Conservation (phyloP, 2,888 invertebrate genomes). For the Platerodrilus igneus region DNA sequence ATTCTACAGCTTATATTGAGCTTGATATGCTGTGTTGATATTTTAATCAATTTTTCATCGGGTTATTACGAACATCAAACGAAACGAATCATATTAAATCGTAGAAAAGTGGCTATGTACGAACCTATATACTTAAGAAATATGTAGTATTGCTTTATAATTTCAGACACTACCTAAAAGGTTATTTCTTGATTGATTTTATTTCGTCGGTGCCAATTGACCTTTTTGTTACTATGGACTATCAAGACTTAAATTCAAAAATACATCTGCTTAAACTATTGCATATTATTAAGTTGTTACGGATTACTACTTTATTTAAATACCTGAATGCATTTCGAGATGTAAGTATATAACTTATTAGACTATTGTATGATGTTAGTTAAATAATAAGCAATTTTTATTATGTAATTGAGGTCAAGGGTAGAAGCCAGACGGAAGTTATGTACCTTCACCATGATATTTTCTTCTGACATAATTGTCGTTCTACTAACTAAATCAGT, state of each 20-base stretch:
- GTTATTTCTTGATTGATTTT: slow-evolving; percentile 38
- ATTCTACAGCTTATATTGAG: slow-evolving; percentile 24
- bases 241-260: slow-evolving; percentile 3
- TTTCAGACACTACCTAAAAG: slow-evolving; percentile 39
- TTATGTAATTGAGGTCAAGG: no score
- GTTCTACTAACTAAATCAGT: no score
- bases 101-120: slow-evolving; percentile 37
- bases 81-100: slow-evolving; percentile 40
- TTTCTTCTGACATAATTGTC: no score
- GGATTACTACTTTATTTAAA: slow-evolving; percentile 37
- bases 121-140: slow-evolving; percentile 13
- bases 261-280: slow-evolving; percentile 34
- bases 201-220: slow-evolving; percentile 38
- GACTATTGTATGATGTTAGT: neutral
- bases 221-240: slow-evolving; percentile 26
- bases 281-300: slow-evolving; percentile 38
- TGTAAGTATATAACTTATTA: slow-evolving; percentile 32
- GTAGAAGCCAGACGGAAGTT: no score
- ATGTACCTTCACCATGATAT: no score
- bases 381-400: neutral
- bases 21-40: slow-evolving; percentile 37
- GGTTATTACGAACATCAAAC: slow-evolving; percentile 43
- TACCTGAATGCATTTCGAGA: slow-evolving; percentile 37
- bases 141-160: no score
- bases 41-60: slow-evolving; percentile 41